Conservation (phyloP, 1,140 invertebrate genomes). For the Manduca sexta region DNA sequence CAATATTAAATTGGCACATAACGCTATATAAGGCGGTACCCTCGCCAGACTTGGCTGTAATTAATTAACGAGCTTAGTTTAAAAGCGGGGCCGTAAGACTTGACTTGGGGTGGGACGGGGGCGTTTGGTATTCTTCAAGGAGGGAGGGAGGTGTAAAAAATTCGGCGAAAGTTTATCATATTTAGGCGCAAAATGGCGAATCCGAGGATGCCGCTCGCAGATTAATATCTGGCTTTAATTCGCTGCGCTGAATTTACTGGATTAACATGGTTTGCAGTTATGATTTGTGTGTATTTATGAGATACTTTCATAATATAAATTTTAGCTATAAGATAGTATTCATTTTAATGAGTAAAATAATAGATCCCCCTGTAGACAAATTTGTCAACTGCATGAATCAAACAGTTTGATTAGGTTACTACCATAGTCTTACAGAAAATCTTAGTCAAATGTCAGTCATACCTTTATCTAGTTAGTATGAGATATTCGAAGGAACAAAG, state of each 20-base stretch:
- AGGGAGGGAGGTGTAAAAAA: conserved; percentile 51
- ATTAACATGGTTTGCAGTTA: no score
- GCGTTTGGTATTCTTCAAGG: conserved; percentile 34
- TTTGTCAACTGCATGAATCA: no score
- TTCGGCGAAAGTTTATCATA: conserved; percentile 73
- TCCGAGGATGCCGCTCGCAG: conserved; percentile 65
- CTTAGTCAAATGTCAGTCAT: no score
- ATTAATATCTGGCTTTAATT: conserved; percentile 72
- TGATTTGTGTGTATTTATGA: not conserved
- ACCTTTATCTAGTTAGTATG: no score
- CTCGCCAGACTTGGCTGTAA: conserved; percentile 67
- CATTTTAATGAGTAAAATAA: no score
- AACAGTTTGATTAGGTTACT: no score
- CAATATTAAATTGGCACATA: conserved; percentile 48
- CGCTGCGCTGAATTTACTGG: conserved; percentile 53
- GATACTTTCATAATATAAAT: no score
- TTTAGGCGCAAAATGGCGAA: conserved; percentile 74
- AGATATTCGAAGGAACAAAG: no score
- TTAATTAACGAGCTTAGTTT: conserved; percentile 74
- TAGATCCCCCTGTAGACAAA: no score
- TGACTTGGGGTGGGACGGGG: conserved; percentile 33
- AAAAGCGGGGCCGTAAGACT: conserved; percentile 72
- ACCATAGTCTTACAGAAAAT: no score
- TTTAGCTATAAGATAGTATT: no score
- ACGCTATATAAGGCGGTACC: conserved; percentile 60